Conservation (phyloP, 2,113 vertebrate genomes). For the Galeopterus variegatus region DNA sequence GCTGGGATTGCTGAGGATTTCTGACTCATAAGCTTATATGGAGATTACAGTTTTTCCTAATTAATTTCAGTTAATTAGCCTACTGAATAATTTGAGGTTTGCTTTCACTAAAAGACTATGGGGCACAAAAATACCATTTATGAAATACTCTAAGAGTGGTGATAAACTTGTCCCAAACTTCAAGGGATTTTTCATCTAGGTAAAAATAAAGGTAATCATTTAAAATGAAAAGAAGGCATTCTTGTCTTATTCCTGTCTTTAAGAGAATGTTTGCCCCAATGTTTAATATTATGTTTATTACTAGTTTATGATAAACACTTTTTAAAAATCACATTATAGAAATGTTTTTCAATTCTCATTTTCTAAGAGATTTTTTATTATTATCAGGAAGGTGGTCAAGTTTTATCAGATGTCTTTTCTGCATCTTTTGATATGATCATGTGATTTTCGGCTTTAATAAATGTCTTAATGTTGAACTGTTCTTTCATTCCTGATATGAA, state of each 20-base stretch:
- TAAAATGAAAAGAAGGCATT: not conserved
- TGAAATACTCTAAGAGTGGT: slow-evolving; percentile 4
- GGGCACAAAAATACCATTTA: not conserved
- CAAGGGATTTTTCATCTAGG: not conserved
- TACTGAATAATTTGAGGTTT: not conserved
- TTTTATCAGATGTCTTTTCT: slow-evolving; percentile 57
- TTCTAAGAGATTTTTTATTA: slow-evolving; percentile 52
- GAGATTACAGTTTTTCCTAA: slow-evolving; percentile 11
- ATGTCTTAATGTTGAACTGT: slow-evolving; percentile 40
- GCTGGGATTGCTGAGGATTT: not conserved
- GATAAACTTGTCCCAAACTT: not conserved
- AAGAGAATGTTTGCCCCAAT: not conserved
- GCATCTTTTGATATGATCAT: slow-evolving; percentile 31
- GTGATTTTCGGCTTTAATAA: slow-evolving; percentile 69
- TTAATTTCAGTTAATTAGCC: slow-evolving; percentile 26
- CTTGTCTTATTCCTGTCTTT: not conserved
- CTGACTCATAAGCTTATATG: not conserved
- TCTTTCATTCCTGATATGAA: slow-evolving; percentile 52
- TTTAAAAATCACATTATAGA: slow-evolving; percentile 2
- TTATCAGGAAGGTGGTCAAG: slow-evolving; percentile 29
- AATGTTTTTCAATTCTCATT: slow-evolving; percentile 24
- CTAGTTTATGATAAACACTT: slow-evolving; percentile 39
- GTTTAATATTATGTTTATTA: slow-evolving; percentile 3
- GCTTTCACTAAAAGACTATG: not conserved
- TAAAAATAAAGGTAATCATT: not conserved